Percentiles rank a stretch among this genome's conserved stretches.
These are phyloP conservation scores for Rhinichthys osculus DNA, from an alignment of 2,797 vertebrate species.

Conservation along the genomic window DNA sequence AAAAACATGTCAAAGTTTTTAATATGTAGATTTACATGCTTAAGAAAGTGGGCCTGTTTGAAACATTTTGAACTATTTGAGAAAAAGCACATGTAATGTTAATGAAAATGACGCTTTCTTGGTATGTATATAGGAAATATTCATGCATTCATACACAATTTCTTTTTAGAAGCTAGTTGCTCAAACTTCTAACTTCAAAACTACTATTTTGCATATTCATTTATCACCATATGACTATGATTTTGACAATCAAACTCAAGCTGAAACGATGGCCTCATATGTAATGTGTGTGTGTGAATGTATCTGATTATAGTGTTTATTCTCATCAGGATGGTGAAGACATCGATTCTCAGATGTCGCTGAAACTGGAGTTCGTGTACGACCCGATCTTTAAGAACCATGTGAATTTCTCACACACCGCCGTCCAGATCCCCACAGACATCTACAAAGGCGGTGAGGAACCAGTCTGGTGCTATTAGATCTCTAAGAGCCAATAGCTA, in stretches of 20 bases:
- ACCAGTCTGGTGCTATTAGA: not conserved
- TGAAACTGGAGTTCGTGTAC: constrained; percentile 93
- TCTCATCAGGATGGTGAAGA: constrained; percentile 85
- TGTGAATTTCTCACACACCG: constrained; percentile 97
- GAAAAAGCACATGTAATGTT: not conserved
- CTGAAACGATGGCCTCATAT: not conserved
- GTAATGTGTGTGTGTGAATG: not conserved
- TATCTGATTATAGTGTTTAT: constrained; percentile 61
- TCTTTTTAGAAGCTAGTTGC: constrained; percentile 2
- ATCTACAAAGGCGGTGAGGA: constrained; percentile 97
- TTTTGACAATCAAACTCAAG: constrained; percentile 1
- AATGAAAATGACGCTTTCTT: constrained; percentile 11
- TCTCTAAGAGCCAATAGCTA: not conserved
- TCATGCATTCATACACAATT: constrained; percentile 27
- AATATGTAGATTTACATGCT: not conserved
- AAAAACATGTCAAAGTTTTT: not conserved
- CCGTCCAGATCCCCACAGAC: constrained; percentile 98
- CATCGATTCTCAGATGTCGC: constrained; percentile 84
- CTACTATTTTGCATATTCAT: constrained; percentile 19
- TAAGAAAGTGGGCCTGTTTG: not conserved
- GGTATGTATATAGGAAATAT: not conserved
- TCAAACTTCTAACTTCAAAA: constrained; percentile 1
- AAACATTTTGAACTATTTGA: not conserved
- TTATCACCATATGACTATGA: constrained; percentile 20
- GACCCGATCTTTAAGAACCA: constrained; percentile 96